A percentile compares a stretch with the other conserved stretches of the same genome.
phyloP scores from a whole-genome alignment of 2,888 invertebrate genomes.

The Nemotelus nigrinus region DNA sequence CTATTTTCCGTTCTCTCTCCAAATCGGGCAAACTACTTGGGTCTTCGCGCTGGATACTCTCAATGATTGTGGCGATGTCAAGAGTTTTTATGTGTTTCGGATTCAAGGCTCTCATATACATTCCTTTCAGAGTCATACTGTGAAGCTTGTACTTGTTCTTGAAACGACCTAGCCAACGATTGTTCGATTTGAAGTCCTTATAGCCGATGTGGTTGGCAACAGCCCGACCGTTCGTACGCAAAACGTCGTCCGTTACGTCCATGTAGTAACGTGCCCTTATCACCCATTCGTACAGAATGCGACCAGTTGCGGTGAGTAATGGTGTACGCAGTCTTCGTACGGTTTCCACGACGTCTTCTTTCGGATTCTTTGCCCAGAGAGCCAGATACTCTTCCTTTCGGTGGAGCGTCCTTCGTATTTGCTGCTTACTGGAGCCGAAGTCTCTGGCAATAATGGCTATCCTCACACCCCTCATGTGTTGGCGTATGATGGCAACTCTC shows the following conservation, averaged over 20 bases:
- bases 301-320: conserved; percentile 4
- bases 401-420: conserved; percentile 40
- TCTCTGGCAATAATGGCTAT: background rate
- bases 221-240: conserved; percentile 14
- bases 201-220: conserved; percentile 21
- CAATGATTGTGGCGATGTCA: conserved; percentile 25
- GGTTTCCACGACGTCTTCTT: background rate
- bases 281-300: conserved; percentile 34
- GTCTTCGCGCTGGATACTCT: background rate
- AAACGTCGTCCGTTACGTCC: conserved; percentile 21
- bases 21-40: conserved; percentile 7
- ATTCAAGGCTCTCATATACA: background rate
- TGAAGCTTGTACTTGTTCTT: conserved; percentile 35
- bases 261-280: conserved; percentile 30
- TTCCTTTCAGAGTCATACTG: background rate
- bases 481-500: background rate
- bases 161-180: conserved; percentile 21
- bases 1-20: background rate
- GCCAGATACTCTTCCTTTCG: conserved; percentile 37
- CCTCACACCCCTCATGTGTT: background rate
- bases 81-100: background rate
- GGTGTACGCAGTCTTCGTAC: conserved; percentile 31
- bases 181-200: conserved; percentile 31
- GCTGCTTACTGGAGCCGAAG: conserved; percentile 15
- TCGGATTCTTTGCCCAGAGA: conserved; percentile 31